Conservation (phyloP, 2,888 invertebrate species). For the Drosophila macrothrix region DNA sequence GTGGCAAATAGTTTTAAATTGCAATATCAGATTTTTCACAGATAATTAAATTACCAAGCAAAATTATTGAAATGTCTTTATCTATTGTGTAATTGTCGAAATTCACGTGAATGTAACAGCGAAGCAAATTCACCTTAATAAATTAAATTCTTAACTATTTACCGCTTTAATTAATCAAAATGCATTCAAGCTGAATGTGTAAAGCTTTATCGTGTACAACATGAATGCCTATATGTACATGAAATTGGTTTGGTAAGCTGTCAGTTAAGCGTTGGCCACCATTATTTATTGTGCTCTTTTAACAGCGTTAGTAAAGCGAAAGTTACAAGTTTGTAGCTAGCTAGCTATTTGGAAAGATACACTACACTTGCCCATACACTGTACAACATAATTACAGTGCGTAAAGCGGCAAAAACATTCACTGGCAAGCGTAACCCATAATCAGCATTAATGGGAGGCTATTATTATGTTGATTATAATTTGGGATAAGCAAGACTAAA, state of each 20-base stretch:
- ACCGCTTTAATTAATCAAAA: not conserved
- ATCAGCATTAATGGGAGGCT: constrained; percentile 68
- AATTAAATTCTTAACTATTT: not conserved
- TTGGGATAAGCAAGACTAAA: constrained; percentile 67
- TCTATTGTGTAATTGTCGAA: not conserved
- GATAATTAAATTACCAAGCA: not conserved
- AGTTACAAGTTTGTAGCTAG: constrained; percentile 38
- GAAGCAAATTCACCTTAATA: not conserved
- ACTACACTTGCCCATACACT: constrained; percentile 14
- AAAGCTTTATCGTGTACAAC: not conserved
- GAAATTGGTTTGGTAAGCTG: constrained; percentile 11
- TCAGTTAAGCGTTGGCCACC: not conserved
- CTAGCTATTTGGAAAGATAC: constrained; percentile 2
- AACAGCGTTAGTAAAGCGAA: constrained; percentile 40
- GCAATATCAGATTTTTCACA: not conserved
- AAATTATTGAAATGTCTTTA: not conserved
- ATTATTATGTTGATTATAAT: constrained; percentile 79
- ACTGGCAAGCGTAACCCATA: constrained; percentile 59
- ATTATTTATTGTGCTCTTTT: constrained; percentile 6
- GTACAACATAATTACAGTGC: constrained; percentile 66
- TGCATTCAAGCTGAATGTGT: not conserved
- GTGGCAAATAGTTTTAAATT: not conserved
- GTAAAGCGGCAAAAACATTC: constrained; percentile 62
- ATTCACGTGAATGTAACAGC: not conserved
- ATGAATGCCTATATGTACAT: not conserved